These are phyloP conservation scores for Siniperca knerii DNA, from an alignment of 2,113 vertebrate species.

Conservation along the genomic window DNA sequence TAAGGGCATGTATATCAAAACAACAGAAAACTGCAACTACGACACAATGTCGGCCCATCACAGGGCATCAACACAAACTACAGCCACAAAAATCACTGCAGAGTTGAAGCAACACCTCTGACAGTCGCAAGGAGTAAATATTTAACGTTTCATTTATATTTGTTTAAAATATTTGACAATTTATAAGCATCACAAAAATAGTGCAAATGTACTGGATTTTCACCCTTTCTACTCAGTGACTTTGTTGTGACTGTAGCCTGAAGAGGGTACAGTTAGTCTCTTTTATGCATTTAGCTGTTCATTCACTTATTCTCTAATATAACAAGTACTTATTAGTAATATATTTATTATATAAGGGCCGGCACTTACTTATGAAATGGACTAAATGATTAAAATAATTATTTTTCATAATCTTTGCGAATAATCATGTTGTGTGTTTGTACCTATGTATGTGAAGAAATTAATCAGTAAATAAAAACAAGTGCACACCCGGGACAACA, in stretches of 20 bases:
- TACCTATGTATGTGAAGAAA: background rate
- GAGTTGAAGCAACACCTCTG: background rate
- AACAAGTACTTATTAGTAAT: background rate
- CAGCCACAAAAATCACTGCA: background rate
- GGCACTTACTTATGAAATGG: no score
- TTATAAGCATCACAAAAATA: background rate
- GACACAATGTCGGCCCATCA: background rate
- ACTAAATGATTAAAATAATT: no score
- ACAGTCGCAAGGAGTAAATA: background rate
- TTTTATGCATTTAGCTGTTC: background rate
- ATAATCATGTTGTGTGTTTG: background rate
- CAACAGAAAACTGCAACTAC: background rate
- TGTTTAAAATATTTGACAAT: background rate
- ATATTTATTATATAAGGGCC: background rate
- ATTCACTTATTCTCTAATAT: background rate
- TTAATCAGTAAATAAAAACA: background rate
- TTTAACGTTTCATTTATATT: no score
- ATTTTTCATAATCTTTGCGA: background rate
- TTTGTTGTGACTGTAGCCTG: background rate
- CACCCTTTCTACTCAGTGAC: background rate
- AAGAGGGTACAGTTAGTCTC: background rate
- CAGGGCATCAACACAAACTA: background rate
- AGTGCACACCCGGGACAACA: background rate
- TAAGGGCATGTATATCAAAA: background rate
- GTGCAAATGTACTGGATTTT: background rate